Evolutionary conservation across 64 coral and sea anemone genomes (phyloP), one percentile per base, ranked within the genome.

Genomic region (Stichodactyla mertensii): DNA sequence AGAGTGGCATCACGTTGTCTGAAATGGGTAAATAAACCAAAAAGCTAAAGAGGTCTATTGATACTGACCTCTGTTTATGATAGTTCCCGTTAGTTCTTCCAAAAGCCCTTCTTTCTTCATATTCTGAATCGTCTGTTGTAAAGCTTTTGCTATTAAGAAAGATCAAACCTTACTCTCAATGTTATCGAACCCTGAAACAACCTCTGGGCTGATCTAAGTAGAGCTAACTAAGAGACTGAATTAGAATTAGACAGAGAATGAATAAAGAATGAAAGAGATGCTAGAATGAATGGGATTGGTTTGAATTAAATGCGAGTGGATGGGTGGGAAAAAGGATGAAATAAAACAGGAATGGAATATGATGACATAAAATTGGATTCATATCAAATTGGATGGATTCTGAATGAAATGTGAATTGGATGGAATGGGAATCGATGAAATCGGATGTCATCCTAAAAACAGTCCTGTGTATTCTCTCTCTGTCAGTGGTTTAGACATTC

Each of bases 91-190:
- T 31, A 85, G 8, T n/a, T 55, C 83, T 16, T 85, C 83, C 15
- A 85, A 60, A 9, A 85, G 56, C 11, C 83, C 83, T 61, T 85
- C n/a, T 52, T 85, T 85, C 57, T 85, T 85, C n/a, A 85, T 85
- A 36, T 85, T 85, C 16, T 23, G 12, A 51, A 85, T 85, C 5
- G 83, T 85, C 60, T 85, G 55, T 62, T 85, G 83, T 64, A 85
- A 62, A 27, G 54, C 55, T 85, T 85, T 85, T 16, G 16, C 83
- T 85, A 23, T 11, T 10, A 11, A 74, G 6, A 31, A 4, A 74
- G 10, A 31, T 58, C 9, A 58, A 58, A 58, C 36, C 36, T 2
- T 2, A 45, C 3, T 2, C 1, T 45, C 36, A 45, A 4, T 45
- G 36, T 45, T 45, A 45, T 45, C 1, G 36, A 45, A 45, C 0